phyloP scores from a whole-genome alignment of 2,113 vertebrate species.

The Turnix velox region DNA sequence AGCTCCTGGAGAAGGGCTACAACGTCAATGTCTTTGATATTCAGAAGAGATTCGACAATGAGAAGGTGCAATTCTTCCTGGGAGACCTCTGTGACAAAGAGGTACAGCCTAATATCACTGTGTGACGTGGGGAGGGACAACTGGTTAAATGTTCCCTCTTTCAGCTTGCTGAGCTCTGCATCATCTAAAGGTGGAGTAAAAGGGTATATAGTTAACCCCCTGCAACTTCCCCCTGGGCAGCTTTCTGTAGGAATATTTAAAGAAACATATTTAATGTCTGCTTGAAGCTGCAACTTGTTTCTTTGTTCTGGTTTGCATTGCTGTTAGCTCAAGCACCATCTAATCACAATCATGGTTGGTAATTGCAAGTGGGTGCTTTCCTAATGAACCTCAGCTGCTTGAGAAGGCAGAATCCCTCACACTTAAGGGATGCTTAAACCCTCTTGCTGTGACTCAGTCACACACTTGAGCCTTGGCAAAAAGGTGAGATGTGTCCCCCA shows the following conservation, averaged over 20 bases:
- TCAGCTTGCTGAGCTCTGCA: neutral
- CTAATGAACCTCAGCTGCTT: neutral
- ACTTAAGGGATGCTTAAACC: neutral
- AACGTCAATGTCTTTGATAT: slow-evolving; percentile 90
- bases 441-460: neutral
- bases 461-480: neutral
- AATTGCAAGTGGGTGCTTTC: neutral
- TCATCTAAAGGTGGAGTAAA: neutral
- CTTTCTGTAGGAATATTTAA: neutral
- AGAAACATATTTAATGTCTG: neutral
- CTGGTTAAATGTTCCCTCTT: neutral
- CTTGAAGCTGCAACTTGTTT: neutral
- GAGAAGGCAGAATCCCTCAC: neutral
- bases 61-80: slow-evolving; percentile 81
- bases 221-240: neutral
- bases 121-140: neutral
- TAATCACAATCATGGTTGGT: neutral
- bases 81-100: slow-evolving; percentile 90
- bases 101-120: slow-evolving; percentile 60
- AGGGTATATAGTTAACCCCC: neutral
- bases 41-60: slow-evolving; percentile 77
- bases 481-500: neutral
- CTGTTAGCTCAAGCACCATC: neutral
- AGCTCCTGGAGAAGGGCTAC: slow-evolving; percentile 84
- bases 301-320: neutral